Evolutionary conservation across 2,888 invertebrate species (phyloP), one percentile per base, ranked within the genome.

Genomic region (Lacanobia wlatinum): DNA sequence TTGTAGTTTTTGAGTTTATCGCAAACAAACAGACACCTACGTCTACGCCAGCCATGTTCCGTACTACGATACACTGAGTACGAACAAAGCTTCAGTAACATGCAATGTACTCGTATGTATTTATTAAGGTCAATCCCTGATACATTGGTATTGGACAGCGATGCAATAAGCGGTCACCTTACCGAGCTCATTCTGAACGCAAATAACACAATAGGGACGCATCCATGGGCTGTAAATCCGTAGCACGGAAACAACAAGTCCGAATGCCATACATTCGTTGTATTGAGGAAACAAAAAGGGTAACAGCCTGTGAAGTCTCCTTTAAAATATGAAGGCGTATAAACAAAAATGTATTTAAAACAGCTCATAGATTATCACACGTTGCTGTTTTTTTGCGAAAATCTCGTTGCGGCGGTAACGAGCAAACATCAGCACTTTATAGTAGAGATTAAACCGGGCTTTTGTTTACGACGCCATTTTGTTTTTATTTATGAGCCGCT

Each of bases 391-490:
- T 66, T 75, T 80, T 73, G 10, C 23, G 48, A 55, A 78, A 73
- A 78, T 61, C 38, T 66, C 63, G 69, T 76, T 60, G 52, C n/a
- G 65, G 64, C 48, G 34, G 69, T 69, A 58, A 63, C 55, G 63
- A 46, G 55, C 59, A 67, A 72, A 62, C 74, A 78, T 79, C 75
- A 86, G 74, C 68, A 70, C 64, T 80, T 80, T 77, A 79, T 72
- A 82, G 71, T 74, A 71, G 58, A 84, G 87, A 82, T 87, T 87
- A 82, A 69, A 65, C 46, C 62, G 55, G 55, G 73, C 74, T 74
- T 83, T 83, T 84, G 79, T 88, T 87, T 87, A 85, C 64, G 68
- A 73, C 70, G 79, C 81, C 74, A 84, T 84, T 85, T 85, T 82
- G 72, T 77, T 85, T 75, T 74, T 81, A 78, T 87, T 87, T 89